Base-by-base conservation (phyloP, 2,888 invertebrate species). In the Panorpa germanica region DNA sequence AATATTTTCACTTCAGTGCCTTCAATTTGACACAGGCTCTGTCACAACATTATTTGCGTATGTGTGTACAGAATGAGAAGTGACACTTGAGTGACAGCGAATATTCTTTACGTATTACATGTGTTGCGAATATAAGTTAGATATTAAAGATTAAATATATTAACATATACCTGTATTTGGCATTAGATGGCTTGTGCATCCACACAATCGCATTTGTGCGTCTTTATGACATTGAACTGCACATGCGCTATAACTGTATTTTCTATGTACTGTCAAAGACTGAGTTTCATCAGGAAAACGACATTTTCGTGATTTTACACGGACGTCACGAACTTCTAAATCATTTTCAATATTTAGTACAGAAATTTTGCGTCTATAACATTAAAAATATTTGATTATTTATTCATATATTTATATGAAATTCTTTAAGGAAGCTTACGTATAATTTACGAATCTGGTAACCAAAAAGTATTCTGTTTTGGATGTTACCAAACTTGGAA, bases 211-310 rank as follows among this genome's bases (percentile, higher is more conserved):
- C 13, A 68, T 40, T 42, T 76, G 73, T 1, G 65, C 65, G 35
- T 57, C 53, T 46, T 72, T 72, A 25, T 76, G 60, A 39, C 76
- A 77, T 33, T 71, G 67, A 1, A 76, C 68, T 1, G 65, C 65
- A 43, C 80, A 81, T 1, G 74, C 69, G 41, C 71, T 74, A 45
- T 70, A 75, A 25, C 76, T 77, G 45, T 80, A 80, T 34, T 60
- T 55, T 0, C 61, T 58, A 46, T 73, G 73, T 1, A 74, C 57
- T 15, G 65, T 59, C 7, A 65, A 52, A 24, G 45, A 46, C 36
- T 59, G 50, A 30, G 70, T 70, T 49, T 81, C 81, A 33, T 69
- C 54, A 25, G 61, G 55, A 45, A 75, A 80, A 7, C 70, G 66
- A 42, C 81, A 81, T 26, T 70, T 68, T 6, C 81, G 61, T 45